phyloP scores from a whole-genome alignment of 1,140 invertebrate species.

The Brachionus angularis region DNA sequence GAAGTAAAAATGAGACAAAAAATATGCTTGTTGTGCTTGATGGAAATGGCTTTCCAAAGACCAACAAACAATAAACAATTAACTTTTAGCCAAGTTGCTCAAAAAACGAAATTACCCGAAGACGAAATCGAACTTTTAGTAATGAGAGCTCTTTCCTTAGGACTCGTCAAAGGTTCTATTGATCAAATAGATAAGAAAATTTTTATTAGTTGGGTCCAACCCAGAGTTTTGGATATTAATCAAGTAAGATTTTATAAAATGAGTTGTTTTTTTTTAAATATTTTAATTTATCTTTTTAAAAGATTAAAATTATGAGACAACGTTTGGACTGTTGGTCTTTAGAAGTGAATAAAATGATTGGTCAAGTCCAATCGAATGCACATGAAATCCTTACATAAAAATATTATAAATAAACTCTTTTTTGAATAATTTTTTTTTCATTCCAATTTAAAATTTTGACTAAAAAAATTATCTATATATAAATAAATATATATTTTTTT shows the following conservation, averaged over 20 bases:
- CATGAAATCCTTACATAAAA: constrained; percentile 31
- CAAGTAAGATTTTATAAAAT: constrained; percentile 60
- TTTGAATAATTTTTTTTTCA: constrained; percentile 17
- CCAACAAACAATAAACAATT: constrained; percentile 70
- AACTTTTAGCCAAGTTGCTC: constrained; percentile 83
- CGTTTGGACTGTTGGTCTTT: constrained; percentile 10
- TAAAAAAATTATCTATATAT: no score
- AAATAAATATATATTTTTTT: no score
- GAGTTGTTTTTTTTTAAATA: constrained; percentile 18
- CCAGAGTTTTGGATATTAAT: constrained; percentile 73
- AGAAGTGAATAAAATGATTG: constrained; percentile 22
- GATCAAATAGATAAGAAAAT: constrained; percentile 82
- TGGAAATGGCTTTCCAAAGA: constrained; percentile 79
- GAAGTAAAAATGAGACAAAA: constrained; percentile 81
- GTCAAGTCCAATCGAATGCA: constrained; percentile 33
- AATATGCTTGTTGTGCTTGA: constrained; percentile 86
- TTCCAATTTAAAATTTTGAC: neutral
- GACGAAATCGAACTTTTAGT: constrained; percentile 85
- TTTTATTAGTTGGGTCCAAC: constrained; percentile 84
- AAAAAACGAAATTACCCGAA: constrained; percentile 73
- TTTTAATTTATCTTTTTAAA: neutral
- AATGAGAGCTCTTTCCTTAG: constrained; percentile 95
- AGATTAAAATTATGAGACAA: constrained; percentile 44
- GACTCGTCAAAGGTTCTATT: constrained; percentile 85
- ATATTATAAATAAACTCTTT: no score